Evolutionary conservation across 2,113 vertebrate genomes (phyloP).

Genomic region (Calypte anna): DNA sequence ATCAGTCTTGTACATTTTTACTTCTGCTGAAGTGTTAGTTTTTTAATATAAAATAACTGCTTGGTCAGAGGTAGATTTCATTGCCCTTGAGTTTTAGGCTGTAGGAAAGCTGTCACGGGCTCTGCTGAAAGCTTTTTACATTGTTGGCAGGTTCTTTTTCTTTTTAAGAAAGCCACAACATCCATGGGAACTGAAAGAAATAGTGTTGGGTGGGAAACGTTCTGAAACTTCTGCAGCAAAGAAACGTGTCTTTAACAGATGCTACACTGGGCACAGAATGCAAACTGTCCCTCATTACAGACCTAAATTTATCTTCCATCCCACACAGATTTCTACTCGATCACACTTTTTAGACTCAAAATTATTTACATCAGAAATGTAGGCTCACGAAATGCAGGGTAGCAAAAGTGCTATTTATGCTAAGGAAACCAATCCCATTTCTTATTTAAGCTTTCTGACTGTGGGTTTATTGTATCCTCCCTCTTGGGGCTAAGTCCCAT

Average conservation of each 20-base stretch:
- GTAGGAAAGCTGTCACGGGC: background rate
- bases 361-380: constrained; percentile 55
- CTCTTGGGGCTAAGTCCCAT: constrained; percentile 9
- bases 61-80: constrained; percentile 6
- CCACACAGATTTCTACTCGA: constrained; percentile 41
- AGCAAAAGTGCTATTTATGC: constrained; percentile 53
- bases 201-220: background rate
- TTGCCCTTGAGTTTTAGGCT: background rate
- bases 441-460: constrained; percentile 25
- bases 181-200: background rate
- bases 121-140: background rate
- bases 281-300: constrained; percentile 51
- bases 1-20: background rate
- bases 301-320: constrained; percentile 64
- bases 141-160: background rate
- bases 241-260: constrained; percentile 12
- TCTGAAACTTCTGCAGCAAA: constrained; percentile 35
- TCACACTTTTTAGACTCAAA: constrained; percentile 39
- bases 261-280: constrained; percentile 25
- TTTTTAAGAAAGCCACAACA: background rate
- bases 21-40: background rate
- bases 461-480: constrained; percentile 28
- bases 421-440: constrained; percentile 15
- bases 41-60: background rate
- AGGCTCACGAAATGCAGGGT: constrained; percentile 27